phyloP scores from a whole-genome alignment of 1,140 invertebrate genomes.

The Planococcus citri region DNA sequence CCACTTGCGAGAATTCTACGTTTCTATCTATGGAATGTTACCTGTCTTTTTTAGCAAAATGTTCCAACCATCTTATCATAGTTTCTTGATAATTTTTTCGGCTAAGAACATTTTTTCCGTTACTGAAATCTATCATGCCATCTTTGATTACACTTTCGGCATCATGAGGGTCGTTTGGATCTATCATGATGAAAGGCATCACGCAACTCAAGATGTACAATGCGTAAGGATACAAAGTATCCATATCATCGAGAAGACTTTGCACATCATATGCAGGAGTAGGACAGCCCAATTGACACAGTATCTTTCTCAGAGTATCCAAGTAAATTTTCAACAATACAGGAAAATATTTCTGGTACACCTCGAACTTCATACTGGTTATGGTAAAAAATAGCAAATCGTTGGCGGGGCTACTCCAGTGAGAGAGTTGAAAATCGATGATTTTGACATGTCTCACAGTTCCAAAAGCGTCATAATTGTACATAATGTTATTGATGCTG shows the following conservation, averaged over 20 bases:
- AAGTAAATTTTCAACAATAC: conserved; percentile 15
- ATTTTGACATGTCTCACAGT: conserved; percentile 39
- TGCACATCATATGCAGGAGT: not conserved
- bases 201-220: too few relatives aligned
- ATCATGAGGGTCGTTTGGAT: too few relatives aligned
- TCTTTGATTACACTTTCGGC: too few relatives aligned
- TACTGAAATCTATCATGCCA: too few relatives aligned
- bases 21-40: too few relatives aligned
- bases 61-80: too few relatives aligned
- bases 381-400: not conserved
- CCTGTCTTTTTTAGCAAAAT: too few relatives aligned
- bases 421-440: not conserved
- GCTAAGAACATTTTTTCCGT: too few relatives aligned
- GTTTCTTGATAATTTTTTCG: too few relatives aligned
- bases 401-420: not conserved
- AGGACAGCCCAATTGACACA: not conserved
- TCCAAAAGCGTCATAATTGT: conserved; percentile 45
- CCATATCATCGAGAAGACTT: not conserved
- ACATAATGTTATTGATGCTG: conserved; percentile 63
- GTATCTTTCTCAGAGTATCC: not conserved
- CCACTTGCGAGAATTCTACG: too few relatives aligned
- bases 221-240: too few relatives aligned
- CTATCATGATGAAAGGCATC: too few relatives aligned
- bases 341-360: not conserved
- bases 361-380: not conserved